phyloP scores from a whole-genome alignment of 2,113 vertebrate genomes.

The Gnathonemus echidnorhynchus region DNA sequence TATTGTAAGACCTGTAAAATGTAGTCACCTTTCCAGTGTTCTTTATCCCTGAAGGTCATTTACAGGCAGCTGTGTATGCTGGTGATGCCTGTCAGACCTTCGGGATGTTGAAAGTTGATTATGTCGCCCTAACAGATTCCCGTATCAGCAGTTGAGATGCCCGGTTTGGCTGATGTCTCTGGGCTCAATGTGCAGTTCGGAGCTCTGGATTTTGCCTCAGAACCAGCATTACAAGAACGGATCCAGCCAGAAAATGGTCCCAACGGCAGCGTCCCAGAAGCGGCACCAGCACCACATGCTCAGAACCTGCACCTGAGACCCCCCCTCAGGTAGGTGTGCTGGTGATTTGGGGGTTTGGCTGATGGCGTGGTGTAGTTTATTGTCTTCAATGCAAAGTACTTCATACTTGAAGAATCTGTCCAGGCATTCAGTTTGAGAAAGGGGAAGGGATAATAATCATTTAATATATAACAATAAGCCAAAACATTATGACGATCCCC shows the following conservation, averaged over 20 bases:
- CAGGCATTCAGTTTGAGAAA: background rate
- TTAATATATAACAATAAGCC: background rate
- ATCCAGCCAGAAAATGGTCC: conserved; percentile 58
- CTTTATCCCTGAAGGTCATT: background rate
- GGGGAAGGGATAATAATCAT: background rate
- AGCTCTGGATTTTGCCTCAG: conserved; percentile 88
- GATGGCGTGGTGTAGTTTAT: background rate
- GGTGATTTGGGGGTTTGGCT: background rate
- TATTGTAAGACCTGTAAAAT: background rate
- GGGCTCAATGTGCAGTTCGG: conserved; percentile 94
- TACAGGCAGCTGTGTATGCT: background rate
- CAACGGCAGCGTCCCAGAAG: conserved; percentile 27
- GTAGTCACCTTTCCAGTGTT: background rate
- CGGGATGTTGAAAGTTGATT: conserved; percentile 23
- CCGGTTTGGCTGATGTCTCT: conserved; percentile 78
- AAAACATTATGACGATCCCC: background rate
- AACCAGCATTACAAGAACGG: conserved; percentile 68
- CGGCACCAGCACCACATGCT: conserved; percentile 35
- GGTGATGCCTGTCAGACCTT: background rate
- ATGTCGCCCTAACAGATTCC: conserved; percentile 68
- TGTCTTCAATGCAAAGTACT: background rate
- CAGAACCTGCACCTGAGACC: conserved; percentile 79
- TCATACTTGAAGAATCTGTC: background rate
- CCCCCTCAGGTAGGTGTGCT: conserved; percentile 58
- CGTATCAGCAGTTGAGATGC: conserved; percentile 91